These are phyloP conservation scores for Arnoldichthys spilopterus DNA, from an alignment of 2,797 vertebrate species.

Conservation along the genomic window DNA sequence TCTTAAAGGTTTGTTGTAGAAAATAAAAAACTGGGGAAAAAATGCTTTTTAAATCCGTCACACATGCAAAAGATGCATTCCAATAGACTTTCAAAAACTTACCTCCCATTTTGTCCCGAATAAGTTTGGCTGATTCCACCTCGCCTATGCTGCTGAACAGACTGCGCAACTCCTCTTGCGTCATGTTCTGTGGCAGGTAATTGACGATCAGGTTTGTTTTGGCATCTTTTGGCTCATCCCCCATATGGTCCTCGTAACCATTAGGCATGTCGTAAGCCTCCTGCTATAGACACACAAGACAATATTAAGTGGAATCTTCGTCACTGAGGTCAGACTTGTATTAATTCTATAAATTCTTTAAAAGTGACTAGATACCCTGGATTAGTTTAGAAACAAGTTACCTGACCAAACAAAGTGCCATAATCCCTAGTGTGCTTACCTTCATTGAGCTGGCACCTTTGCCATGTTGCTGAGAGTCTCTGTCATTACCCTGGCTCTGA, in stretches of 20 bases:
- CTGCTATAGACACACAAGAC: conserved; percentile 21
- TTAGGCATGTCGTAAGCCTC: conserved; percentile 86
- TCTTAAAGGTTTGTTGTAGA: background rate
- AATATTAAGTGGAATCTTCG: background rate
- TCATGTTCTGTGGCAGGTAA: conserved; percentile 99
- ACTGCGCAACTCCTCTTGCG: conserved; percentile 93
- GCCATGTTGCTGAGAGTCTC: conserved; percentile 66
- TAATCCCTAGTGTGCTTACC: conserved; percentile 25
- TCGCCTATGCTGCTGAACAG: conserved; percentile 96
- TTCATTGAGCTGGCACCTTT: conserved; percentile 41
- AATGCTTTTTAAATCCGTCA: background rate
- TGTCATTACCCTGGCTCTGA: conserved; percentile 73
- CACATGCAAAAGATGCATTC: background rate
- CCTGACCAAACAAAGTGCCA: background rate
- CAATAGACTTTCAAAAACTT: conserved; percentile 54
- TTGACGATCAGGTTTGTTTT: conserved; percentile 97
- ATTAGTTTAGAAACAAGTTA: background rate
- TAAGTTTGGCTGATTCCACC: conserved; percentile 96
- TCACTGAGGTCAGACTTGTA: background rate
- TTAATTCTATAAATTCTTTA: background rate
- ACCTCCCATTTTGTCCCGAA: conserved; percentile 98
- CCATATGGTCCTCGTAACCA: conserved; percentile 94
- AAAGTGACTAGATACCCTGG: background rate
- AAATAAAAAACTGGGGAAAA: background rate
- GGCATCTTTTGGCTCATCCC: conserved; percentile 88